Base-by-base conservation (phyloP, 1,140 invertebrate species). In the Mesaphorura yosii region DNA sequence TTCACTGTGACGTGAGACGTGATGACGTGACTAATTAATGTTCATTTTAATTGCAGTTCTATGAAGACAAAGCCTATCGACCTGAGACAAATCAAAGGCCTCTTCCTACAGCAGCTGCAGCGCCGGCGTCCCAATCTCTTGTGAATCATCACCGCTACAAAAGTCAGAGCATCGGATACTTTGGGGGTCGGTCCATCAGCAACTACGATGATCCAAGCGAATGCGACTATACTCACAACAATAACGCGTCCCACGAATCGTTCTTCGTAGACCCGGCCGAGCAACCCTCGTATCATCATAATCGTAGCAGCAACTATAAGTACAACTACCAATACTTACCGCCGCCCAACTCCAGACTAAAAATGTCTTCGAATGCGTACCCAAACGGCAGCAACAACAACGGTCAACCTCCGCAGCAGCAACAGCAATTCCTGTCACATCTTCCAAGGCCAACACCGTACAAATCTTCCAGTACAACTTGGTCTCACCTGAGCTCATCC, bases 51-150 rank as follows among this genome's bases (percentile, higher is more conserved):
- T 72, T 69, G 6, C 70, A 89, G 86, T 87, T 86, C 71, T 90
- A 88, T 68, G 80, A 83, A 48, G 84, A 87, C 67, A 84, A 84
- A 41, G 86, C 86, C 3, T 83, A 90, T 67, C 85, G 86, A 66
- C 85, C 86, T 25, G 80, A 86, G 67, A 82, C 83, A 53, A 88
- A 88, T 72, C 82, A 80, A 66, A 73, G 80, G 53, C 73, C 46
- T 5, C 25, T 28, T 7, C 25, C 25, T 7, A 23, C 46, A 73
- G 5, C 44, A 54, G 3, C 40, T 48, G 37, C 44, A 22, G 28
- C 31, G 31, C 31, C n/a, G n/a, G n/a, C n/a, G 31, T 34, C n/a
- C 10, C 46, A 50, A 7, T 22, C 50, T 19, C 20, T 26, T 31
- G 14, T 25, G 34, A 31, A 42, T 40, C 52, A 14, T 31, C 47